Conservation (phyloP, 2,113 vertebrate genomes). For the Pseudorhombus dupliciocellatus region DNA sequence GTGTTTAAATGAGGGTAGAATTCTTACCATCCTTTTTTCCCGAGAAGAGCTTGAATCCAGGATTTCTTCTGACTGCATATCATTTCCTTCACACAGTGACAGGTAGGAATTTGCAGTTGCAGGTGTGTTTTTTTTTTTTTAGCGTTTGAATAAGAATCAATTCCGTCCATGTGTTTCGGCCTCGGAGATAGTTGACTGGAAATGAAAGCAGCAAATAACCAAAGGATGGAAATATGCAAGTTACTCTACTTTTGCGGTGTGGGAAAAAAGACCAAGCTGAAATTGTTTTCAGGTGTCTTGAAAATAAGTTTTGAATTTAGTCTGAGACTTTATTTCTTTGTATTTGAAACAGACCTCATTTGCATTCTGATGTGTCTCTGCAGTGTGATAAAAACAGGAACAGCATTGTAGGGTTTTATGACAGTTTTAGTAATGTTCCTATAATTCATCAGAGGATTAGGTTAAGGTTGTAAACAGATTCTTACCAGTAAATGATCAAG, state of each 20-base stretch:
- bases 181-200: background rate
- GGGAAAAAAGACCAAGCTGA: background rate
- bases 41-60: background rate
- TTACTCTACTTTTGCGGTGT: background rate
- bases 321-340: too few relatives aligned
- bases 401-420: too few relatives aligned
- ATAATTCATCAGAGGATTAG: too few relatives aligned
- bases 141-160: conserved; percentile 5
- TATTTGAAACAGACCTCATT: too few relatives aligned
- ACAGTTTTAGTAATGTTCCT: too few relatives aligned
- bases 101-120: conserved; percentile 41
- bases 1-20: background rate
- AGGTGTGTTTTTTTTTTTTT: background rate
- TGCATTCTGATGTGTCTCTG: too few relatives aligned
- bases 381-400: too few relatives aligned
- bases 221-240: background rate
- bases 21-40: background rate
- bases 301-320: too few relatives aligned
- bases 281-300: too few relatives aligned
- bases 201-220: background rate
- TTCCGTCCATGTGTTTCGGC: background rate
- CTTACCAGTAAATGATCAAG: background rate
- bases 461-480: too few relatives aligned
- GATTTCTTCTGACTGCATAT: conserved; percentile 3
- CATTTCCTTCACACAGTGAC: conserved; percentile 1